Base-by-base conservation (phyloP, 2,888 invertebrate species). In the Apomyelois bistriatella region DNA sequence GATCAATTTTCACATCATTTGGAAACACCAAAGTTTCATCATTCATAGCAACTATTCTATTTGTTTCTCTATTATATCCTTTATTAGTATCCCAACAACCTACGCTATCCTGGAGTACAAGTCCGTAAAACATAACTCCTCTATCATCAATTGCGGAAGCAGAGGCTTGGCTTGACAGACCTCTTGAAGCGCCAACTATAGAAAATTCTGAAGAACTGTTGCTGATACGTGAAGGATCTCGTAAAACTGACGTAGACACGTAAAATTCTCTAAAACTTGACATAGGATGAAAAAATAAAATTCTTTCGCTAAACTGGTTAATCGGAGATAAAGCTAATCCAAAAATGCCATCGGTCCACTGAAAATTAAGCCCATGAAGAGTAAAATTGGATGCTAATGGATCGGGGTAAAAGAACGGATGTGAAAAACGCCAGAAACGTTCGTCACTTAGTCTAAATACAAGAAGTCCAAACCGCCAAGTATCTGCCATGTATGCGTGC, bases 261-360 rank as follows among this genome's bases (percentile, higher is more conserved):
- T 92, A 93, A 75, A 95, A 96, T 73, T 96, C 95, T 63, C 94
- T 91, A 66, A 93, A 94, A 72, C 96, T 95, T 0, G 96, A 95
- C 93, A 97, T 93, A 0, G 96, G 93, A 78, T 96, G 95, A 73
- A 95, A 96, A 70, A 93, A 96, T 17, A 96, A 72, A 2, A 93
- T 86, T 48, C 94, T 90, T 48, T 96, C 94, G 15, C 82, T 72
- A 12, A 78, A 73, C 41, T 81, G 67, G 51, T 85, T 70, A 1
- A 84, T 71, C 1, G 94, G 93, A n/a, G 94, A 92, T 42, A 95
- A 70, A 0, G 95, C 93, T 61, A 95, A 79, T 0, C 95, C 95
- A 68, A 96, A 95, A 16, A 96, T 91, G 0, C 96, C 96, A 69
- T 96, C 96, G 6, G 94, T 90, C 96, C 96, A 96, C 68, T 95